A percentile compares a stretch with the other conserved stretches of the same genome.
phyloP scores from a whole-genome alignment of 2,888 invertebrate species.

The Rhimphoctona megacephalus region DNA sequence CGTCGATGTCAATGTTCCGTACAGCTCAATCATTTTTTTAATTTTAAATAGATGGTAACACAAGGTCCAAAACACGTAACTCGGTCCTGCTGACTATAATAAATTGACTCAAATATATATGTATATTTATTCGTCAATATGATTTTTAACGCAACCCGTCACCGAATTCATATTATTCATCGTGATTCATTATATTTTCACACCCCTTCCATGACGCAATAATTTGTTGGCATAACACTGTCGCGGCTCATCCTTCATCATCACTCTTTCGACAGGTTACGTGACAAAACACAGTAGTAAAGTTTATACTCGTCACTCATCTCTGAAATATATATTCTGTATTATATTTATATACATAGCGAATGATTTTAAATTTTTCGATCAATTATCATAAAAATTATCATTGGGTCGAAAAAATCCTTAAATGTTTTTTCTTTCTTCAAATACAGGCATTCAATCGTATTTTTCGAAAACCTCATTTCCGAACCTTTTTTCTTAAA shows the following conservation, averaged over 20 bases:
- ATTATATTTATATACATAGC: not conserved
- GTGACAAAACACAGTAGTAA: slow-evolving; percentile 32
- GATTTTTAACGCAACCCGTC: slow-evolving; percentile 34
- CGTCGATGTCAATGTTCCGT: not conserved
- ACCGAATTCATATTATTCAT: slow-evolving; percentile 25
- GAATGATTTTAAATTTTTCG: not conserved
- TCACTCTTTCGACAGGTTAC: slow-evolving; percentile 51
- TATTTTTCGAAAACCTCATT: not conserved
- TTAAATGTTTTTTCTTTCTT: not conserved
- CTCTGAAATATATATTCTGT: not conserved
- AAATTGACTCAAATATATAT: slow-evolving; percentile 24
- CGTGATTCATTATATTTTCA: slow-evolving; percentile 48
- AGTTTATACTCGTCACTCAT: slow-evolving; percentile 37
- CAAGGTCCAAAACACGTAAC: slow-evolving; percentile 15
- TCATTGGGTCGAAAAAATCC: not conserved
- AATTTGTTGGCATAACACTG: slow-evolving; percentile 50
- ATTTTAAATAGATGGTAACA: slow-evolving; percentile 14
- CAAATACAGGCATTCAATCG: not conserved
- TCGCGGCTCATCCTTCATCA: slow-evolving; percentile 43
- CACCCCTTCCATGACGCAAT: slow-evolving; percentile 32
- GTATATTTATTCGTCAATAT: slow-evolving; percentile 26
- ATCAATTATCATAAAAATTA: not conserved
- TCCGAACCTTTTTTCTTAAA: not conserved
- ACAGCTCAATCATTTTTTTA: not conserved
- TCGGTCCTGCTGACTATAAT: not conserved